These are phyloP conservation scores for Steatocranus sp. DNA, from an alignment of 2,797 vertebrate genomes.

Conservation along the genomic window DNA sequence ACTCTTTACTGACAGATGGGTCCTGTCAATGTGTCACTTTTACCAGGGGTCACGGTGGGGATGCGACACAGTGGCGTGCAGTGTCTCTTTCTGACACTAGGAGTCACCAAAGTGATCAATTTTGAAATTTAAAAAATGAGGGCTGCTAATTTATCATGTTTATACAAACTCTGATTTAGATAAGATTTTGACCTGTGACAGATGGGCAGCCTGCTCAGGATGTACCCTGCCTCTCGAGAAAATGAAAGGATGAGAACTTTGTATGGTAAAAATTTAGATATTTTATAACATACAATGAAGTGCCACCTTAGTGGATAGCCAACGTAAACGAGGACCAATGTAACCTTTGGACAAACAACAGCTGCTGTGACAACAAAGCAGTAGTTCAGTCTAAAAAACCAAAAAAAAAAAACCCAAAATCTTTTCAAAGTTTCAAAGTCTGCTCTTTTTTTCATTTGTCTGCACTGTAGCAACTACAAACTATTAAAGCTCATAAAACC, in stretches of 20 bases:
- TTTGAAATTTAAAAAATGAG: background rate
- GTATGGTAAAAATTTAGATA: background rate
- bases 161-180: background rate
- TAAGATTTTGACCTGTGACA: background rate
- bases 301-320: background rate
- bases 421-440: background rate
- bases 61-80: rapidly evolving
- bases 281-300: background rate
- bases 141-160: background rate
- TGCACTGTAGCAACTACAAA: background rate
- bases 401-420: background rate
- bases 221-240: background rate
- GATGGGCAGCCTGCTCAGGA: no score
- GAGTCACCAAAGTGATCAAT: background rate
- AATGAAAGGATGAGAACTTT: background rate
- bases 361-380: background rate
- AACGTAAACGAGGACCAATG: background rate
- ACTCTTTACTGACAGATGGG: background rate
- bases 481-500: background rate
- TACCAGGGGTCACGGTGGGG: background rate
- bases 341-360: background rate
- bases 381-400: background rate
- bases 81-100: background rate
- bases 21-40: background rate
- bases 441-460: background rate